Evolutionary conservation across 2,888 invertebrate genomes (phyloP), one percentile per base, ranked within the genome.

Genomic region (Camponotus fellah): DNA sequence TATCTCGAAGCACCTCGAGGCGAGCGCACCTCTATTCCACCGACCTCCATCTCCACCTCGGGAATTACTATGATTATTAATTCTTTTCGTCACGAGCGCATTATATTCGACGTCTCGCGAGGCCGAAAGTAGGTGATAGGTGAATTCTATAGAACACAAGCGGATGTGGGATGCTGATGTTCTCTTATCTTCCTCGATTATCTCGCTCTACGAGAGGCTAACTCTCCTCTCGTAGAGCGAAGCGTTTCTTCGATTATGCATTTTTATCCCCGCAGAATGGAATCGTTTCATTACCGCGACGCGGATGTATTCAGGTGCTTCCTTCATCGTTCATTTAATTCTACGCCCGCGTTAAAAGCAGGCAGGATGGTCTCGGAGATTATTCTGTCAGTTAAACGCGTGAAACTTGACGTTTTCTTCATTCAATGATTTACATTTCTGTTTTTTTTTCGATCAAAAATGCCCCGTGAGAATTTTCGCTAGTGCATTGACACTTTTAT

Each of bases 181-280:
- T 77, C 40, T 12, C 79, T 81, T 81, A 81, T 79, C 79, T 79
- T 3, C 46, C 34, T 46, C 72, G 46, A n/a, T 58, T 79, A 79
- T 79, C 53, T 79, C 34, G 37, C 46, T 12, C 46, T 12, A 4
- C n/a, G 37, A 58, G 79, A 79, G 60, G 32, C 5, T 56, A 68
- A 26, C 37, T 37, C 37, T 77, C 43, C 56, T 40, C 58, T 37
- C 58, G 75, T 34, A 74, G 64, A 76, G 58, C 64, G 64, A 77
- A 68, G 66, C 66, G n/a, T 68, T 79, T 82, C 53, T 82, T 79
- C 65, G 65, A 77, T 82, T 82, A 60, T 34, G 66, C 65, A 49
- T 66, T 79, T 60, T 66, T 80, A 66, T 56, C 40, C 14, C 66
- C 43, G 12, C 12, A n/a, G 60, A 37, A 49, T 49, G 76, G 46